Conservation (phyloP, 2,113 vertebrate genomes). For the Oceanodroma tethys region DNA sequence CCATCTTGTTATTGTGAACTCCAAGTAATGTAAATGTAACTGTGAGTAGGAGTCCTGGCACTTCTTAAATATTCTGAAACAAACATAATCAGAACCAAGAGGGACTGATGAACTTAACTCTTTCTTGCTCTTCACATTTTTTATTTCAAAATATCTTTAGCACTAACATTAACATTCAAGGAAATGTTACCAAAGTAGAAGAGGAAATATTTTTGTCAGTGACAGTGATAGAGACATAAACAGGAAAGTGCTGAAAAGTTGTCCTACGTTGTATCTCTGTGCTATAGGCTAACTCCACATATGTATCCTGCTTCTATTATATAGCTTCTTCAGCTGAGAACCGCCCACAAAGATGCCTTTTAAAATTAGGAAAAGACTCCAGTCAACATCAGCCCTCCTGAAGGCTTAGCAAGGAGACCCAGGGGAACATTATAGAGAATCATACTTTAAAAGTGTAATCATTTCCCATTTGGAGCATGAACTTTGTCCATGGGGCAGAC, state of each 20-base stretch:
- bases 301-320: background rate
- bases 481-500: background rate
- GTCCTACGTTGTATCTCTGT: background rate
- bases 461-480: background rate
- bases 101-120: background rate
- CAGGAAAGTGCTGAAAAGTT: background rate
- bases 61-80: background rate
- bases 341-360: background rate
- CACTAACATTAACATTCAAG: background rate
- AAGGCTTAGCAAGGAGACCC: background rate
- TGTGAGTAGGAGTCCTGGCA: accelerated
- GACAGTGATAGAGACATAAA: background rate
- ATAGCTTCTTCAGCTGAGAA: background rate
- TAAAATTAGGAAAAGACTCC: background rate
- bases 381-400: background rate
- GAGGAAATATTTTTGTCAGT: background rate
- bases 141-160: background rate
- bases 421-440: background rate
- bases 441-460: background rate
- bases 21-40: background rate
- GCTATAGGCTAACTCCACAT: background rate
- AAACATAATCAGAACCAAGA: background rate
- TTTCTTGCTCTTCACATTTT: background rate
- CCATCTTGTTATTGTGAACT: background rate
- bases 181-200: background rate